Evolutionary conservation across 1,140 invertebrate species (phyloP).

Genomic region (Drosophila melanogaster): DNA sequence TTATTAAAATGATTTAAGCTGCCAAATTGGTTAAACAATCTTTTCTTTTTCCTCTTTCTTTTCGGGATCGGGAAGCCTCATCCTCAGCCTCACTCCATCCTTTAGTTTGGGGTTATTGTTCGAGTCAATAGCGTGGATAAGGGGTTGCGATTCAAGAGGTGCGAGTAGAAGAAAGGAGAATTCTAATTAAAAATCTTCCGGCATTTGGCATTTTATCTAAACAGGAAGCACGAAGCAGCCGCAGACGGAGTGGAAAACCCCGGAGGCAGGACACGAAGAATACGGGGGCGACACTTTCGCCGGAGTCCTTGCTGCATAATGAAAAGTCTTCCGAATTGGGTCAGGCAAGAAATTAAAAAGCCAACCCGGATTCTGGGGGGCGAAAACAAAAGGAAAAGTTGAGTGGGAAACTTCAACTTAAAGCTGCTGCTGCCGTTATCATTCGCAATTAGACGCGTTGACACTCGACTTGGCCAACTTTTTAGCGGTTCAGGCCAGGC

Average conservation of each 20-base stretch:
- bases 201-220: slow-evolving; percentile 78
- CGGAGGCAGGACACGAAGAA: slow-evolving; percentile 5
- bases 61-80: slow-evolving; percentile 7
- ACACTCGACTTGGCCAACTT: slow-evolving; percentile 53
- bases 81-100: neutral
- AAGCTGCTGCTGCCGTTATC: slow-evolving; percentile 60
- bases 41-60: slow-evolving; percentile 24
- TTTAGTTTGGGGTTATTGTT: slow-evolving; percentile 62
- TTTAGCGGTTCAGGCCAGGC: too few species aligned
- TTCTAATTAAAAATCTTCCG: slow-evolving; percentile 83
- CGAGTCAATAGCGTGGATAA: slow-evolving; percentile 54
- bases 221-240: slow-evolving; percentile 54
- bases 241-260: slow-evolving; percentile 8
- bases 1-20: slow-evolving; percentile 78
- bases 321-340: slow-evolving; percentile 70
- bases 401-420: slow-evolving; percentile 53
- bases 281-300: slow-evolving; percentile 65
- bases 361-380: slow-evolving; percentile 14
- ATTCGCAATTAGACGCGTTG: slow-evolving; percentile 77
- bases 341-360: slow-evolving; percentile 70
- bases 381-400: slow-evolving; percentile 35
- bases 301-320: slow-evolving; percentile 56
- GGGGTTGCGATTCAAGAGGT: slow-evolving; percentile 16
- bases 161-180: slow-evolving; percentile 37
- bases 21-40: slow-evolving; percentile 54